Evolutionary conservation across 2,113 vertebrate genomes (phyloP), one percentile per base, ranked within the genome.

Genomic region (Zosterops lateralis): DNA sequence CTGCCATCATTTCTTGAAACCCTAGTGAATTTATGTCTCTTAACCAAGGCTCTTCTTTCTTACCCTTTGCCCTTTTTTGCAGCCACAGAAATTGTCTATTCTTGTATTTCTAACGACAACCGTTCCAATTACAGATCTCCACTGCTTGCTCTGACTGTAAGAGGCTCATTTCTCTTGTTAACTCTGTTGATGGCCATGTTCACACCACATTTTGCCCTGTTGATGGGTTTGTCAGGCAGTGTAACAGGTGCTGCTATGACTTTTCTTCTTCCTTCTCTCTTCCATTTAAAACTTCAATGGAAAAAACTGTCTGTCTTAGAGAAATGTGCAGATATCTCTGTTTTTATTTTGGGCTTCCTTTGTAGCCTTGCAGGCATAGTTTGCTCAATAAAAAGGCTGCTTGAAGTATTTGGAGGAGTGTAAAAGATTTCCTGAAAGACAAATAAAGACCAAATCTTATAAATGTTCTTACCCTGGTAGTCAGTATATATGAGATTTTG

Each of bases 61-160:
- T 98, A 98, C 95, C 98, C 98, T 53, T 96, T 98, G 94, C 98
- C 98, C 21, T 98, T 98, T 95, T 98, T 97, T 90, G 97, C 98
- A 50, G 96, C 96, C n/a, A 96, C 97, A 70, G 97, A 98, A 95
- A 97, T 98, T 60, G 93, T 98, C 20, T 96, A 97, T 44, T 92
- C 56, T 44, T 98, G 96, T 77, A 84, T 98, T 85, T 96, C 94
- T 34, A 87, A 84, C 47, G 42, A 72, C 50, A 89, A n/a, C 24
- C 47, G 54, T 56, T 72, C 80, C 85, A 66, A 66, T 80, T 89
- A 84, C 51, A 82, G 36, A 6, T 77, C 75, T 44, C 54, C 57
- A 40, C 45, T 92, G 17, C 51, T 92, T 84, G 44, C 80, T 32
- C 85, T 97, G 6, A 74, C 96, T 73, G 92, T 98, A 73, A 96